Conservation (phyloP, 2,888 invertebrate species). For the Pseudeuparius sepicola region DNA sequence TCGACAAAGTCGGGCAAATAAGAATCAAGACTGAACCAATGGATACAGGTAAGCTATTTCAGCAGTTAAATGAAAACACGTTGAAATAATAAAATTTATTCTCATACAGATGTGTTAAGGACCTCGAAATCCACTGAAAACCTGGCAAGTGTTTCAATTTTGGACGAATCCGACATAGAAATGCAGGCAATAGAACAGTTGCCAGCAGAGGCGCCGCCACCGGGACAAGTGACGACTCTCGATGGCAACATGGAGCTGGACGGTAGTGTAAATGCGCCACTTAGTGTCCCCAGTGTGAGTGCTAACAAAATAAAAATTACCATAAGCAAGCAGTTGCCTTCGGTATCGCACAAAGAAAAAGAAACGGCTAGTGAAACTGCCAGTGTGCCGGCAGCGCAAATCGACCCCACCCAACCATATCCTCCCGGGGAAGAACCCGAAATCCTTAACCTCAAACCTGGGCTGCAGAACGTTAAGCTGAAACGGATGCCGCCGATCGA, state of each 20-base stretch:
- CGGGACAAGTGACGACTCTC: too few species aligned
- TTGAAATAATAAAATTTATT: too few species aligned
- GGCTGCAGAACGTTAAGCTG: conserved; percentile 54
- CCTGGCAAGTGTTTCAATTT: too few species aligned
- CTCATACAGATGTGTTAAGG: too few species aligned
- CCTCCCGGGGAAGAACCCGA: conserved; percentile 48
- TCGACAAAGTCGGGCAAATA: conserved; percentile 47
- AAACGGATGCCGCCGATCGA: conserved; percentile 60
- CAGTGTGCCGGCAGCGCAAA: conserved; percentile 24
- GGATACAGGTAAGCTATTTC: conserved; percentile 47
- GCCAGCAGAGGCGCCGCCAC: too few species aligned
- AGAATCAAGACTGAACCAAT: conserved; percentile 64
- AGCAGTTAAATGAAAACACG: too few species aligned
- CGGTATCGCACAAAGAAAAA: conserved; percentile 40
- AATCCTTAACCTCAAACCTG: conserved; percentile 53
- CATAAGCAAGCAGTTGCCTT: conserved; percentile 59
- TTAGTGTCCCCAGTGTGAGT: conserved; percentile 27
- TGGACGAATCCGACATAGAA: too few species aligned
- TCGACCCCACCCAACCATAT: conserved; percentile 42
- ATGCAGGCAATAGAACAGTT: too few species aligned
- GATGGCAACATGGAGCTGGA: conserved; percentile 64
- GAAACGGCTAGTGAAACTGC: conserved; percentile 24
- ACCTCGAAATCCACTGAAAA: too few species aligned
- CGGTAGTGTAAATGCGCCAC: conserved; percentile 19
- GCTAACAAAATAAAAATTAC: conserved; percentile 68